Evolutionary conservation across 1,140 invertebrate genomes (phyloP), one percentile per base, ranked within the genome.

Genomic region (Stenopsyche tienmushanensis): DNA sequence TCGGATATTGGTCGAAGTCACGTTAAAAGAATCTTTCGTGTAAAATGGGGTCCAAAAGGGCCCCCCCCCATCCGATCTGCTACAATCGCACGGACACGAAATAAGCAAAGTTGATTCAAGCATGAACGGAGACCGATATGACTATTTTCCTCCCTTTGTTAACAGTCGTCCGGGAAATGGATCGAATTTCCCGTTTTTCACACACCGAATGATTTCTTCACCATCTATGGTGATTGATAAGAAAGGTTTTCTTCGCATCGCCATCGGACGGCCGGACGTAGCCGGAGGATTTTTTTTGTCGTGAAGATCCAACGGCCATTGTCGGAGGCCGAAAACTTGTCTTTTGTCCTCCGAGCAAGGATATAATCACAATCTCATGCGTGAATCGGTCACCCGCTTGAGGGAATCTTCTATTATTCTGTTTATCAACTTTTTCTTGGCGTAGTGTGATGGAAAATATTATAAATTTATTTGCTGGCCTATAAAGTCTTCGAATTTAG

Each of bases 61-160:
- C 34, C 34, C 7, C 7, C n/a, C 34, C 44, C 44, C 44, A 47
- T 47, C 44, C 44, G 7, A 47, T 47, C 44, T 5, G 17, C 18
- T 47, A 47, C 34, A 39, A 18, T 18, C 45, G 23, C 52, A 13
- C 18, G 59, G 55, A 59, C 13, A 15, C 58, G 58, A 62, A 63
- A 64, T 55, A 57, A 57, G 53, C 53, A 10, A 45, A 57, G 63
- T 58, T 65, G 63, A 65, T 58, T 65, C 63, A 39, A 44, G 41
- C 63, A 55, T 47, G 55, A 58, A 17, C 53, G 3, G 50, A 9
- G 20, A 18, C 50, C 50, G 41, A 57, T 65, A 65, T 58, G 54
- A 65, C 63, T 26, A 47, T 65, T 65, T 65, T 65, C 54, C 41
- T 65, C 26, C 53, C 45, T 65, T 65, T 65, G 63, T 65, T 39